Base-by-base conservation (phyloP, 2,113 vertebrate genomes). In the Lagopus leucura region DNA sequence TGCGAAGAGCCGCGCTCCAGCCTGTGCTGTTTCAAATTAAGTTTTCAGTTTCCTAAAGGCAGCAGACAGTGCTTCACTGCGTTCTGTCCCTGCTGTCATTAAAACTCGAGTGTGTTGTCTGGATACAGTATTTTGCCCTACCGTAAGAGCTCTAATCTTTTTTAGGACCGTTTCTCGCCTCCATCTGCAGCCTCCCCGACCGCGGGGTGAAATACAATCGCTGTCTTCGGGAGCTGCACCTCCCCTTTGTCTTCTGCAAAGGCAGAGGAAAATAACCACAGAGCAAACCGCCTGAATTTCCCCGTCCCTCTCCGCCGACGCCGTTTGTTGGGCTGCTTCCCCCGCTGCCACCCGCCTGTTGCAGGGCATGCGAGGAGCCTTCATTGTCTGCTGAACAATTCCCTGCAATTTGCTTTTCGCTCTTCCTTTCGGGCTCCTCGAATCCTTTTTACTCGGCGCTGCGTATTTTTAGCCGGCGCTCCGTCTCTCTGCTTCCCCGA, bases 141-240 rank as follows among this genome's bases (percentile, higher is more conserved):
- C 89, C 92, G 95, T 96, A 93, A 95, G 91, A 96, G 93, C 90
- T 86, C 93, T 94, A 95, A 96, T 97, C 95, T 97, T 95, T 95
- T 94, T 93, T 93, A 95, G 93, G 92, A 75, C 93, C 88, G 69
- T 96, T 96, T 93, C 91, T 94, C 48, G 67, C 77, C 0, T 10
- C 91, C 93, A 63, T 96, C 91, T 94, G 89, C 92, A 96, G 81
- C 89, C 94, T 88, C 38, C 80, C 79, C 42, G 14, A 73, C 77
- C 22, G 22, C 32, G n/a, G 73, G 64, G 92, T 87, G 85, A 95
- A 93, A 93, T 95, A 87, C 73, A 82, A 94, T 69, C 79, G 74
- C 93, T 90, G 91, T 88, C 76, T 85, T 54, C 65, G 63, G 88
- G 78, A 64, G 63, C 94, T 79, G 76, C 85, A 64, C 86, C 65